Evolutionary conservation across 1,140 invertebrate genomes (phyloP).

Genomic region (Megalopta genalis): DNA sequence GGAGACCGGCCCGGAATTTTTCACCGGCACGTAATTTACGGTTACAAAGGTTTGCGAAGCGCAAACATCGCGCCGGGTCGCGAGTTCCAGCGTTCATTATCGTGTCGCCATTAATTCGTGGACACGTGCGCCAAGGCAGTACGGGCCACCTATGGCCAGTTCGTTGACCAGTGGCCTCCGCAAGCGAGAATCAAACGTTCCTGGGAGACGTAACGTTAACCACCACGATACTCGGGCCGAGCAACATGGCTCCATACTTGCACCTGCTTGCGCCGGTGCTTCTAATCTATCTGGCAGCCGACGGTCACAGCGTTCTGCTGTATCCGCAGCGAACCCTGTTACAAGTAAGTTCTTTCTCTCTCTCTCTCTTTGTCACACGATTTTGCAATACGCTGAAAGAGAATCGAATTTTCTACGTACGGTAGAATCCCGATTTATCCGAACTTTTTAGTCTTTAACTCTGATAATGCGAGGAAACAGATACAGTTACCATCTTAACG

Average conservation of each 20-base stretch:
- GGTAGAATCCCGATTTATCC: too few species aligned
- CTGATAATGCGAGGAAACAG: too few species aligned
- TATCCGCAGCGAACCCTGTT: constrained; percentile 36
- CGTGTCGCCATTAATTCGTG: constrained; percentile 42
- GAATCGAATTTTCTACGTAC: too few species aligned
- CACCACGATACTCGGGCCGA: background rate
- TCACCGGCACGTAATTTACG: constrained; percentile 29
- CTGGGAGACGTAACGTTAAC: background rate
- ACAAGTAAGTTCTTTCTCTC: constrained; percentile 35
- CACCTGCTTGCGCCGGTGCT: too few species aligned
- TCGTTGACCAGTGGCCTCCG: constrained; percentile 50
- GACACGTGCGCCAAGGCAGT: constrained; percentile 13
- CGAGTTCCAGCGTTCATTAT: constrained; percentile 53
- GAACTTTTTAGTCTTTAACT: too few species aligned
- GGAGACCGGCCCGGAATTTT: constrained; percentile 17
- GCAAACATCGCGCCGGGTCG: constrained; percentile 37
- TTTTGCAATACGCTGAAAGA: too few species aligned
- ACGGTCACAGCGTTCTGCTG: constrained; percentile 25
- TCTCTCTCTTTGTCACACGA: too few species aligned
- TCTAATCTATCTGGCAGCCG: background rate
- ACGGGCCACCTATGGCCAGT: constrained; percentile 27
- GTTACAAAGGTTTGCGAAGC: constrained; percentile 19
- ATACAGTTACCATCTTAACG: too few species aligned
- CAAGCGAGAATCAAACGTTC: constrained; percentile 33
- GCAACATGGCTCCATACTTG: background rate